phyloP scores from a whole-genome alignment of 1,140 invertebrate species.

The Camponotus pennsylvanicus region DNA sequence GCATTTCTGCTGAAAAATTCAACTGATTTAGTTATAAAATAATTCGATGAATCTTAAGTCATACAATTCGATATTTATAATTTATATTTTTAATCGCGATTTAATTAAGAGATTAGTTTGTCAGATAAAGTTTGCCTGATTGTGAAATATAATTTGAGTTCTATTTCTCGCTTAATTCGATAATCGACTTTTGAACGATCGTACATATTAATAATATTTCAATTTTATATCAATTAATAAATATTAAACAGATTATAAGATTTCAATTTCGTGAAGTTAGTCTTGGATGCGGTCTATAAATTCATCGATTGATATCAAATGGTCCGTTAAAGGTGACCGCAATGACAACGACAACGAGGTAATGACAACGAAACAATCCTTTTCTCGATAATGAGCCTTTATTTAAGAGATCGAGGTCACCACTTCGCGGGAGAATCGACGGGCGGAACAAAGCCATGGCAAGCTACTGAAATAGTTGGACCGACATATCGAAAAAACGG shows the following conservation, averaged over 20 bases:
- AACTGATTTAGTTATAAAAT: no score
- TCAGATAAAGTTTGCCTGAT: background rate
- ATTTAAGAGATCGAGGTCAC: conserved; percentile 74
- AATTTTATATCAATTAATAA: background rate
- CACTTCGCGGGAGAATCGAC: conserved; percentile 65
- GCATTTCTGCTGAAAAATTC: no score
- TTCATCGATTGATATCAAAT: conserved; percentile 63
- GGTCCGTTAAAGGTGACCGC: conserved; percentile 30
- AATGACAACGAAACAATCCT: conserved; percentile 46
- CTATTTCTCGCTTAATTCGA: background rate
- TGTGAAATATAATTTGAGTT: no score
- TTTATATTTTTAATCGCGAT: no score
- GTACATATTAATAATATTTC: background rate
- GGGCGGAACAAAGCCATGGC: conserved; percentile 70
- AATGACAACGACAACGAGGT: conserved; percentile 8
- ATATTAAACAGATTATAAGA: conserved; percentile 27
- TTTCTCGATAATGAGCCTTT: conserved; percentile 72
- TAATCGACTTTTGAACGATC: background rate
- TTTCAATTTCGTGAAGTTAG: conserved; percentile 20
- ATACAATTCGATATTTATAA: no score
- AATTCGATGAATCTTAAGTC: no score
- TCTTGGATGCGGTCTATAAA: conserved; percentile 29
- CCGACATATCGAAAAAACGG: conserved; percentile 49
- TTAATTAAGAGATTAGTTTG: no score
- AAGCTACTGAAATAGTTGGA: conserved; percentile 62